These are phyloP conservation scores for Corythaeola cristata DNA, from an alignment of 2,113 vertebrate species.

Conservation along the genomic window DNA sequence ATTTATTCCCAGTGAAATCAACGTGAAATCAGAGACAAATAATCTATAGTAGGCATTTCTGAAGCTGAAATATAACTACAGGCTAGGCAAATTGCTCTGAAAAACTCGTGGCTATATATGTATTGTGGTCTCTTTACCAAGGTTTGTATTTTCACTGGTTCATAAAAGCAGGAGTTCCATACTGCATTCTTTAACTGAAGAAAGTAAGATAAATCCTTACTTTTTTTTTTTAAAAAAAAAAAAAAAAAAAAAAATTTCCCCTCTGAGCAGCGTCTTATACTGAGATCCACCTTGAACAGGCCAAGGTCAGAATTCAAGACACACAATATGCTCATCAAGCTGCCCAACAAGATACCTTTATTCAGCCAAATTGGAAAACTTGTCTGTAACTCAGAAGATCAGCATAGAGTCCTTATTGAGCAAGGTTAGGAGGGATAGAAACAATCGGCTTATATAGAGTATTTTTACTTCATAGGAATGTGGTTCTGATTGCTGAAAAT, in stretches of 20 bases:
- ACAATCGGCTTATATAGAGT: slow-evolving; percentile 72
- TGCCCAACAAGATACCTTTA: slow-evolving; percentile 66
- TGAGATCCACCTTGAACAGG: not conserved
- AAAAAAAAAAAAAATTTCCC: no score
- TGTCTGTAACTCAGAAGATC: slow-evolving; percentile 16
- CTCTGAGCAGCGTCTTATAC: not conserved
- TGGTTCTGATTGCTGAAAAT: slow-evolving; percentile 72
- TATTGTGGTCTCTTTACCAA: not conserved
- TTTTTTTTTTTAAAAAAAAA: no score
- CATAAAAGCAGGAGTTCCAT: not conserved
- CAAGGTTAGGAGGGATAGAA: slow-evolving; percentile 51
- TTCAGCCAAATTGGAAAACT: slow-evolving; percentile 49
- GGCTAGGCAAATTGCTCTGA: not conserved
- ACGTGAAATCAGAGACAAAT: not conserved
- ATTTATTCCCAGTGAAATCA: not conserved
- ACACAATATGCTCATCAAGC: not conserved
- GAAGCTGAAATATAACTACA: not conserved
- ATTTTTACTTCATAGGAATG: slow-evolving; percentile 72
- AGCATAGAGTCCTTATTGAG: slow-evolving; percentile 72
- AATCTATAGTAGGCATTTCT: not conserved
- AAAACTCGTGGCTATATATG: not conserved
- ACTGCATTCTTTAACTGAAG: not conserved
- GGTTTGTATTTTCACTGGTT: not conserved
- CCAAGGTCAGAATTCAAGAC: slow-evolving; percentile 24
- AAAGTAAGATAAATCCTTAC: not conserved